Conservation (phyloP, 1,140 invertebrate species). For the Drosophila pallidifrons region DNA sequence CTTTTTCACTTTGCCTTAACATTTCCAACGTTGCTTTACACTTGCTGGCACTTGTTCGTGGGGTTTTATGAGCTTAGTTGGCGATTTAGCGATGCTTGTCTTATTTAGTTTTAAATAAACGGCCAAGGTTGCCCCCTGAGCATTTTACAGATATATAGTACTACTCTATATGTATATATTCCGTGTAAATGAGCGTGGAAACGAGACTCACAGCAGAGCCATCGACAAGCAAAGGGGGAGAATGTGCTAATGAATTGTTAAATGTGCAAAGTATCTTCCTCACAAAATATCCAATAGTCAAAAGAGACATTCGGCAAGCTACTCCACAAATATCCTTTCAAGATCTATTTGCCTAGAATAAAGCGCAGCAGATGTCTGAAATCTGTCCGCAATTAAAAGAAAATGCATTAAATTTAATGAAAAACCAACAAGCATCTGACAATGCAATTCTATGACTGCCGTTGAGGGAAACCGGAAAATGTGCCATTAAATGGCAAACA, state of each 20-base stretch:
- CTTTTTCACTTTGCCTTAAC: constrained; percentile 57
- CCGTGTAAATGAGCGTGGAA: constrained; percentile 38
- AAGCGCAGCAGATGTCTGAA: not conserved
- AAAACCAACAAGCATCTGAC: constrained; percentile 35
- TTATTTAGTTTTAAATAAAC: constrained; percentile 83
- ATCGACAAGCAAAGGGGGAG: constrained; percentile 3
- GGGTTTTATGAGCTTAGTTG: constrained; percentile 81
- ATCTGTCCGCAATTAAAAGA: constrained; percentile 56
- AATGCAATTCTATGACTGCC: constrained; percentile 34
- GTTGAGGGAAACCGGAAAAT: constrained; percentile 65
- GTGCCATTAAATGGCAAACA: constrained; percentile 76
- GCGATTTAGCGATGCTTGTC: constrained; percentile 81
- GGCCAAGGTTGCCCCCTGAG: constrained; percentile 54
- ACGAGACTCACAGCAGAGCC: constrained; percentile 12
- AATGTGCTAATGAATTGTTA: constrained; percentile 37
- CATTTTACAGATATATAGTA: constrained; percentile 14
- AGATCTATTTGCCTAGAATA: not conserved
- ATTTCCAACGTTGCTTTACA: constrained; percentile 74
- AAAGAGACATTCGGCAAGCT: no score
- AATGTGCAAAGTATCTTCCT: not conserved
- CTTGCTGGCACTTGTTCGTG: constrained; percentile 67
- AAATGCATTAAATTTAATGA: constrained; percentile 73
- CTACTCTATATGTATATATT: not conserved
- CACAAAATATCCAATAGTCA: no score
- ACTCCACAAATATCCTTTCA: not conserved